Base-by-base conservation (phyloP, 2,888 invertebrate species). In the Leucophenga montana region DNA sequence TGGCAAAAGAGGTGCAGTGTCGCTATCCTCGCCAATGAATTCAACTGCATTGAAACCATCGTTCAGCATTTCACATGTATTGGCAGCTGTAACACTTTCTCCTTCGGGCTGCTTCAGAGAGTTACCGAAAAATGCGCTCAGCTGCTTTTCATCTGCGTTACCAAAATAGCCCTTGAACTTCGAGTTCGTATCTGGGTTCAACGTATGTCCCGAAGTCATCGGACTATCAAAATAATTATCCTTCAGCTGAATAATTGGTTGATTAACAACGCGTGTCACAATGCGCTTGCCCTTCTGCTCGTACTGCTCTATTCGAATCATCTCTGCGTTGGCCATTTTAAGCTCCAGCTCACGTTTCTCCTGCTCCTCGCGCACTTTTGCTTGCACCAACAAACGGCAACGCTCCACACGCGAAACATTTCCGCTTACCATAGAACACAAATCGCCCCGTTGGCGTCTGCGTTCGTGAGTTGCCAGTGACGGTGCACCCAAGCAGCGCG, bases 371-470 rank as follows among this genome's bases (percentile, higher is more conserved):
- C 39, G 46, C 14, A 64, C n/a, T 2, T 20, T 18, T 20, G 46
- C 20, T 6, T 46, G 48, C 14, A 64, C 3, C 11, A 22, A 46
- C 4, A 64, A 9, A n/a, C 62, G 62, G 1, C 13, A 14, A 44
- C 98, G 77, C 91, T 98, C 80, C 93, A 98, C 87, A 91, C 98
- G 82, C 98, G 98, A 89, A 97, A 98, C 89, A 97, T 97, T 87
- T 97, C 97, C 67, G 97, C 97, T 39, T 98, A 97, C 89, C 98
- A 98, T 50, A 97, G 98, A 14, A 97, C 97, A 89, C 95, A 96
- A 75, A 98, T 98, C 91, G 98, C 98, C 90, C 91, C 98, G 80
- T 98, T 98, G 90, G 92, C 98, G 78, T 97, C 97, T 53, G 97
- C 97, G 89, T 97, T 97, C 86, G 97, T 97, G 73, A 97, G 97